phyloP scores from a whole-genome alignment of 2,113 vertebrate genomes.

The Nymphicus hollandicus region DNA sequence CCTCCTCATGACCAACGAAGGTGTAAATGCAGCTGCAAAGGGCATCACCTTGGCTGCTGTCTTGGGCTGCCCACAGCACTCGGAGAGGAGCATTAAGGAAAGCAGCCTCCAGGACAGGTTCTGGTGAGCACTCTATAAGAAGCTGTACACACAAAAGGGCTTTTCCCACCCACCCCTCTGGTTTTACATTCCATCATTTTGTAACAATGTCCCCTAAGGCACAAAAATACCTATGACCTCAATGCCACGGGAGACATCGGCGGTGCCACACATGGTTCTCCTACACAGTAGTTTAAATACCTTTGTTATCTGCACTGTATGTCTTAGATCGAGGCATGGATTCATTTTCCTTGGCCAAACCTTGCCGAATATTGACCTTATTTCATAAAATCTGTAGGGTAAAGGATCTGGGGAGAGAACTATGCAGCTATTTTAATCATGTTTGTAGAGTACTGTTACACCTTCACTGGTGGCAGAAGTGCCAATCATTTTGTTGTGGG shows the following conservation, averaged over 20 bases:
- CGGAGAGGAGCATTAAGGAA: background rate
- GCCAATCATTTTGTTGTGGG: background rate
- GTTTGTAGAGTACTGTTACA: background rate
- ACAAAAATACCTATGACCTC: slow-evolving; percentile 68
- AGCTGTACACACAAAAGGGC: slow-evolving; percentile 49
- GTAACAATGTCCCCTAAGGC: slow-evolving; percentile 71
- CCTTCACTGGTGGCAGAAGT: background rate
- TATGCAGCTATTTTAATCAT: background rate
- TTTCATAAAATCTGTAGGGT: slow-evolving; percentile 45
- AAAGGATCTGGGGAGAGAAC: slow-evolving; percentile 55
- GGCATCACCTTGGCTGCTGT: background rate
- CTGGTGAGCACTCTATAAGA: slow-evolving; percentile 44
- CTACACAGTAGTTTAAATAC: slow-evolving; percentile 71
- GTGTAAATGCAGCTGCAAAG: background rate
- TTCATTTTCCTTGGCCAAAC: slow-evolving; percentile 65
- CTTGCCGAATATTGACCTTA: slow-evolving; percentile 63
- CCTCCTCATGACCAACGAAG: background rate
- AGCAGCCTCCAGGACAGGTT: slow-evolving; percentile 19
- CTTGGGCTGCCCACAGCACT: background rate
- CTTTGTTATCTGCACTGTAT: slow-evolving; percentile 65
- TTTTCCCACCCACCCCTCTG: slow-evolving; percentile 50
- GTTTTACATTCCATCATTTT: slow-evolving; percentile 60
- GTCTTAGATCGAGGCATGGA: slow-evolving; percentile 60
- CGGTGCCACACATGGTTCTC: slow-evolving; percentile 61
- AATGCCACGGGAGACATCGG: slow-evolving; percentile 67